These are phyloP conservation scores for Morone chrysops DNA, from an alignment of 2,113 vertebrate species.

Conservation along the genomic window DNA sequence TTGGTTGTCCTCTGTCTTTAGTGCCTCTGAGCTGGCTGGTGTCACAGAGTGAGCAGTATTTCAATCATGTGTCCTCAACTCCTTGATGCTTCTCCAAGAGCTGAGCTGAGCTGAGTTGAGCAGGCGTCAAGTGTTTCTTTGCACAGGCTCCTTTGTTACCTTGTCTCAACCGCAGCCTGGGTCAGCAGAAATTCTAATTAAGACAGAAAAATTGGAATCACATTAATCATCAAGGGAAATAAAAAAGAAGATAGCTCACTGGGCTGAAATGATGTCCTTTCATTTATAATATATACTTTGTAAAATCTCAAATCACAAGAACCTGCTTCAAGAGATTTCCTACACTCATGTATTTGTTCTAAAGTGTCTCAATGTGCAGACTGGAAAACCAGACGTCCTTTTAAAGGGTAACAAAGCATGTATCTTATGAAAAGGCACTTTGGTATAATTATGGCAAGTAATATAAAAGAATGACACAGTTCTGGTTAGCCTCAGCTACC, in stretches of 20 bases:
- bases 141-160: background rate
- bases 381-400: background rate
- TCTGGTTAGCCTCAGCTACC: no score
- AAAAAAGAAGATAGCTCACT: background rate
- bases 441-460: background rate
- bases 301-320: background rate
- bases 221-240: background rate
- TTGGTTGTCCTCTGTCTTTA: conserved; percentile 59
- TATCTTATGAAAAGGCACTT: background rate
- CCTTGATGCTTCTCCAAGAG: background rate
- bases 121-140: conserved; percentile 7
- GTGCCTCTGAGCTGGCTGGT: conserved; percentile 19
- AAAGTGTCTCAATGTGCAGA: background rate
- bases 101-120: conserved; percentile 18
- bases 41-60: conserved; percentile 20
- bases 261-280: background rate
- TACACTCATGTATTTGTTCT: background rate
- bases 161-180: conserved; percentile 39
- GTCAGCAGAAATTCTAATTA: conserved; percentile 95
- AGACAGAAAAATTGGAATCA: conserved; percentile 30
- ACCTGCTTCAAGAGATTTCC: background rate
- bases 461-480: background rate
- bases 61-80: background rate
- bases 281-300: no score
- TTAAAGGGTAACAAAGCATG: background rate